Conservation (phyloP, 2,113 vertebrate species). For the Hippoglossus stenolepis region DNA sequence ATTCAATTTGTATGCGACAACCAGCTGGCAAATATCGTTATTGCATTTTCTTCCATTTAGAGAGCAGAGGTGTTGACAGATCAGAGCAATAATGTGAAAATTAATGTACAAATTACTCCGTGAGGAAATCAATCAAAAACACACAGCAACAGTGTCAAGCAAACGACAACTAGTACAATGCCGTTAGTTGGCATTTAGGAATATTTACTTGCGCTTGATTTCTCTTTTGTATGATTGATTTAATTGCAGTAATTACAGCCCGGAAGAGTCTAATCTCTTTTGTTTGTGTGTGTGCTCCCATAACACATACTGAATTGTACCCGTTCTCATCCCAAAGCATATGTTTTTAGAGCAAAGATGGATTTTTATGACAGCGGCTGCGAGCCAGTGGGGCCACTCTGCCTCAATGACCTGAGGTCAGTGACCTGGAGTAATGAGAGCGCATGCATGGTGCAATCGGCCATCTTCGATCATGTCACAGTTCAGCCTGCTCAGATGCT, state of each 20-base stretch:
- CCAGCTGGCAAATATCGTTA: conserved; percentile 81
- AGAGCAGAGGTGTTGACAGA: conserved; percentile 79
- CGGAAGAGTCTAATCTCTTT: not conserved
- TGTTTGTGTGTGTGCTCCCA: not conserved
- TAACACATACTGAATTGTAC: not conserved
- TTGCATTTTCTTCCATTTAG: conserved; percentile 77
- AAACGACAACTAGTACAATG: conserved; percentile 43
- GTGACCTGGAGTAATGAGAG: conserved; percentile 65
- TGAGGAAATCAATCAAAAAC: conserved; percentile 72
- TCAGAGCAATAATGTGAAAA: conserved; percentile 73
- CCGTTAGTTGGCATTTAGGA: conserved; percentile 34
- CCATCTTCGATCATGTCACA: conserved; percentile 42
- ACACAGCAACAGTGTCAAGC: conserved; percentile 24
- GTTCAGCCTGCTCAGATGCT: conserved; percentile 46
- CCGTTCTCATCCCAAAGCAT: conserved; percentile 6
- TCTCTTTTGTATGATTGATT: conserved; percentile 5
- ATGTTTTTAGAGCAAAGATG: conserved; percentile 5
- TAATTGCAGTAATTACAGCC: conserved; percentile 35
- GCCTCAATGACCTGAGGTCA: conserved; percentile 30
- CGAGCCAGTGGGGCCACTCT: conserved; percentile 19
- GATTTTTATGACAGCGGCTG: conserved; percentile 2
- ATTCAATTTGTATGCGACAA: conserved; percentile 78
- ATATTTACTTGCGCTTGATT: not conserved
- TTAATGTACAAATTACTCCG: conserved; percentile 72
- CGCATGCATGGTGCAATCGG: conserved; percentile 24